These are phyloP conservation scores for Thalassoma bifasciatum DNA, from an alignment of 2,113 vertebrate species.

Conservation along the genomic window DNA sequence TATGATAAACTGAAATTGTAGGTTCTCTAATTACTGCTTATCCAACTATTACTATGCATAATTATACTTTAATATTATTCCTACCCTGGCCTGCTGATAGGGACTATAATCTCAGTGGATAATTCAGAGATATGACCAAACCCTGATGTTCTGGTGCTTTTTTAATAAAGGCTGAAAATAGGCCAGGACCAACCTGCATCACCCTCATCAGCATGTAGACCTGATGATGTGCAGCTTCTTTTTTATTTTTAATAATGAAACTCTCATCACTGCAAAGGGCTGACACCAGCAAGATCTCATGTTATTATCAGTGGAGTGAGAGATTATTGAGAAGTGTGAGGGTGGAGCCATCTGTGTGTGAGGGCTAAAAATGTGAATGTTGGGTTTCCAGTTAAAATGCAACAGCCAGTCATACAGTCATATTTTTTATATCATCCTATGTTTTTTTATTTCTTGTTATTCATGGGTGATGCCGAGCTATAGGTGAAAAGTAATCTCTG, in stretches of 20 bases:
- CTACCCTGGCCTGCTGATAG: background rate
- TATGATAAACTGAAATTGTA: too few species aligned
- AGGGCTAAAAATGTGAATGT: background rate
- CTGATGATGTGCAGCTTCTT: constrained; percentile 23
- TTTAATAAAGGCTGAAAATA: constrained; percentile 40
- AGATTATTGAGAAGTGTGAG: constrained; percentile 30
- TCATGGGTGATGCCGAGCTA: background rate
- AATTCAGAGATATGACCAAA: constrained; percentile 18
- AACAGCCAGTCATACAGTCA: background rate
- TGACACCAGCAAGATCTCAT: constrained; percentile 38
- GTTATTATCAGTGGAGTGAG: constrained; percentile 5
- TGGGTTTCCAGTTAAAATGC: background rate
- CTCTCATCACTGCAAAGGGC: constrained; percentile 20
- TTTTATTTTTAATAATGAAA: constrained; percentile 16
- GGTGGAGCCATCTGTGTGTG: constrained; percentile 5
- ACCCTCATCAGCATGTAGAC: constrained; percentile 21
- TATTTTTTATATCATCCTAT: background rate
- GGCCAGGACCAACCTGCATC: constrained; percentile 16
- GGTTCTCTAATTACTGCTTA: too few species aligned
- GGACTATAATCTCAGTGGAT: constrained; percentile 5
- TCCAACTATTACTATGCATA: background rate
- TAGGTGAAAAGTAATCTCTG: background rate
- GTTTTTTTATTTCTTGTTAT: background rate
- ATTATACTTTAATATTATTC: background rate
- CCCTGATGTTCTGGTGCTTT: constrained; percentile 21